Evolutionary conservation across 2,797 vertebrate species (phyloP), one percentile per base, ranked within the genome.

Genomic region (Myotis vivesi): DNA sequence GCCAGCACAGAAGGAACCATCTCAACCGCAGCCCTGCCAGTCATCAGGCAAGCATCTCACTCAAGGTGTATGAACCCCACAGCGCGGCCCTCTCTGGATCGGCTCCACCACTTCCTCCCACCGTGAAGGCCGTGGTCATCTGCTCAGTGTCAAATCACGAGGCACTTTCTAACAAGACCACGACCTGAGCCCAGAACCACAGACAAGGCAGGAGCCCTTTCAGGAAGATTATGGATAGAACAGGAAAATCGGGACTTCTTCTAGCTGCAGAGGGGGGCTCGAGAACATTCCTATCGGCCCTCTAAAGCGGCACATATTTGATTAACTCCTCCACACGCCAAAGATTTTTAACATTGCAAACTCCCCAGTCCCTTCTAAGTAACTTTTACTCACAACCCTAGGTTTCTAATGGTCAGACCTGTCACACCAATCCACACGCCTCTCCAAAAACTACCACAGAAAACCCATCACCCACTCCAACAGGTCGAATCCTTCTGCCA

Each of bases 401-500:
- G 59, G 28, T 62, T 62, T 62, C 59, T 0, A 15, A 36, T 1
- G 2, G 46, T 62, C 55, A 71, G 72, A 82, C 8, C 2, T 4
- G 1, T 55, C 76, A 53, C 81, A 11, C 10, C 77, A 25, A 73
- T 41, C 57, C 36, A 66, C 87, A 66, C 25, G 64, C 22, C 33
- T 62, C 66, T 86, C 81, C 22, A 81, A 85, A 85, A 68, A 53
- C 55, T 5, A 36, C 57, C 28, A 44, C 71, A 41, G 77, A 38
- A 92, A 94, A 76, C 71, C 55, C 8, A 49, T 82, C 88, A 92
- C 96, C 85, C 57, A 79, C 81, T 93, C 73, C 71, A 36, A 92
- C 88, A 96, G 93, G 92, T 90, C 88, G 71, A 77, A 77, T 49
- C 90, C 90, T 91, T 46, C 71, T 15, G 3, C 59, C 93, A 93